Evolutionary conservation across 1,140 invertebrate genomes (phyloP).

Genomic region (Coptotermes formosanus): DNA sequence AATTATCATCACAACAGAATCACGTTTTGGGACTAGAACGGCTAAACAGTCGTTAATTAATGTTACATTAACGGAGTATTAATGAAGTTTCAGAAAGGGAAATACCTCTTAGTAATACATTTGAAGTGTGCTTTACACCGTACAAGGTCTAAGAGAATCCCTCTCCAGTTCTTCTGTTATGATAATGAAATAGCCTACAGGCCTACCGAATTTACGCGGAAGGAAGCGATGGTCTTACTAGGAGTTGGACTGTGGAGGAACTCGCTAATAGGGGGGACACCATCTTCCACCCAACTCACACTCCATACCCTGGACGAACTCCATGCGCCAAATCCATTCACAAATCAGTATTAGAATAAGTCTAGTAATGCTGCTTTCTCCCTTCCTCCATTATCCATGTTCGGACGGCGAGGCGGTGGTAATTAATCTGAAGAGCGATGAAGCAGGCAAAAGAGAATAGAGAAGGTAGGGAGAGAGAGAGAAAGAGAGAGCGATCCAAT

Average conservation of each 20-base stretch:
- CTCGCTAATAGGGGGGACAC: constrained; percentile 4
- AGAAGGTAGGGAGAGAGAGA: neutral
- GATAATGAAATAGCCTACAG: neutral
- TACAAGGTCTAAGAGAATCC: neutral
- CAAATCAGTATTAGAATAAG: constrained; percentile 33
- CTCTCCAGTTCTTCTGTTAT: neutral
- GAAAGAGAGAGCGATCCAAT: constrained; percentile 20
- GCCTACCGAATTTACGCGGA: neutral
- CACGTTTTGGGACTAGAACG: neutral
- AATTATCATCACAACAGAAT: neutral
- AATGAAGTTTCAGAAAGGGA: neutral
- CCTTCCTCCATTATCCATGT: constrained; percentile 16
- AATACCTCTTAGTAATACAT: neutral
- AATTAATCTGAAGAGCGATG: constrained; percentile 26
- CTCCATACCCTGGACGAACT: neutral
- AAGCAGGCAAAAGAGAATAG: constrained; percentile 10
- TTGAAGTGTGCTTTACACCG: neutral
- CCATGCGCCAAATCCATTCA: constrained; percentile 26
- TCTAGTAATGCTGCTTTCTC: constrained; percentile 16
- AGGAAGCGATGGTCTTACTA: neutral
- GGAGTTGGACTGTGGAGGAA: neutral
- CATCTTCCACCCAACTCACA: neutral
- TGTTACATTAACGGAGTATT: neutral
- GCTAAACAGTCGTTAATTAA: neutral
- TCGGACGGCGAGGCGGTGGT: neutral